Conservation (phyloP, 2,888 invertebrate genomes). For the Resseliella maxima region DNA sequence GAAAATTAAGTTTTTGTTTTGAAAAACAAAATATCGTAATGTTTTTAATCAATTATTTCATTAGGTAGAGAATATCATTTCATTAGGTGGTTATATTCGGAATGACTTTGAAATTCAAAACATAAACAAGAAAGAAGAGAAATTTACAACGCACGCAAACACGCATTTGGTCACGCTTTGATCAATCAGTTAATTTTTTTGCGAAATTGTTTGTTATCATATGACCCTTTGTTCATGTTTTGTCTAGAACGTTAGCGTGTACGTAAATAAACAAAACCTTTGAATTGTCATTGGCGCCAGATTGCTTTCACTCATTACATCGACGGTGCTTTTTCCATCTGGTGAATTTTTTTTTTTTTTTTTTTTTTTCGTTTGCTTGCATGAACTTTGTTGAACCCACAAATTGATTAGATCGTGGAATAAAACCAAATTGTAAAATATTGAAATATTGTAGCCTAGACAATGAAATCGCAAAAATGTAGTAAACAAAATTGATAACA, state of each 20-base stretch:
- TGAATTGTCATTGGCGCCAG: not conserved
- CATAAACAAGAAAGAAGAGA: no score
- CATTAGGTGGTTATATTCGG: no score
- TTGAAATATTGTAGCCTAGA: not conserved
- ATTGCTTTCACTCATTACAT: no score
- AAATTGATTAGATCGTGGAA: not conserved
- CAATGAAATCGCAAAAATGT: not conserved
- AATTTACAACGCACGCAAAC: no score
- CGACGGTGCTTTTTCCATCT: not conserved
- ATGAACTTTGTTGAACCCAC: not conserved
- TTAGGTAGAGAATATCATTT: no score
- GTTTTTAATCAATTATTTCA: no score
- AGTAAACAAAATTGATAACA: not conserved
- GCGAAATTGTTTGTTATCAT: not conserved
- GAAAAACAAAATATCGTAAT: no score
- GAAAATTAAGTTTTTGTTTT: no score
- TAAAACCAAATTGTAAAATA: not conserved
- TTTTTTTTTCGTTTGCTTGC: not conserved
- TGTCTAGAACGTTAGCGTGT: not conserved
- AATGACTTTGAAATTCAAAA: no score
- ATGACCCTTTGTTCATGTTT: not conserved
- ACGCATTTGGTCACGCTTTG: not conserved
- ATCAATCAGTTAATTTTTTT: not conserved
- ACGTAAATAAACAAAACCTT: not conserved
- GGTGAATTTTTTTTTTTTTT: no score